Evolutionary conservation across 2,888 invertebrate species (phyloP), one percentile per base, ranked within the genome.

Genomic region (Rhabditoides inermis): DNA sequence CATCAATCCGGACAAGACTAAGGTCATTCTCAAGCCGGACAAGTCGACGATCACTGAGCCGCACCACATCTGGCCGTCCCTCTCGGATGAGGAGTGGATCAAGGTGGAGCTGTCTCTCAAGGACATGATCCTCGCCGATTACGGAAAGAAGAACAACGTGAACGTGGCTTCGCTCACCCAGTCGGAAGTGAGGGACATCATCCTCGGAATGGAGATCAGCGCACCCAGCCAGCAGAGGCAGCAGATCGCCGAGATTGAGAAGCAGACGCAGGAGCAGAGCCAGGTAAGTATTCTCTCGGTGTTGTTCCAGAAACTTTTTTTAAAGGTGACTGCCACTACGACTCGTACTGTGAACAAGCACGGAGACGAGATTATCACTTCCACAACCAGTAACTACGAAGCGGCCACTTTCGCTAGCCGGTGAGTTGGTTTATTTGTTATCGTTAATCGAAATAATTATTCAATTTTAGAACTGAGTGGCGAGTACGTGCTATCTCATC

Each of bases 81-180:
- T 98, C 5, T 84, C 87, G 0, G 95, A 98, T 75, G 95, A 98
- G 72, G 95, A 99, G 80, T 99, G 98, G 98, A 92, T 98, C 77
- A 95, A 95, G 79, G 91, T 67, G 6, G 98, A 98, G 79, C 90
- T 95, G 27, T 90, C 92, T 75, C 83, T 98, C 23, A 99, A 98
- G 77, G 98, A 99, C 79, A 84, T 98, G 56, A 99, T 98, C 73
- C 81, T 99, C 50, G 95, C 95, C 42, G 98, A 98, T 81, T 98
- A 98, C 72, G 98, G 98, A 77, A 98, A 99, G 82, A 99, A 99
- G 82, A 98, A 98, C 82, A 98, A 94, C 76, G 98, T 98, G 0
- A 98, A 99, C 77, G 95, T 98, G 0, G 95, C 94, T 0, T 98
- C 95, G 0, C 82, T 99, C 37, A 98, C 98, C 0, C 98, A 99